Evolutionary conservation across 2,797 vertebrate species (phyloP).

Genomic region (Bradypodion ventrale): DNA sequence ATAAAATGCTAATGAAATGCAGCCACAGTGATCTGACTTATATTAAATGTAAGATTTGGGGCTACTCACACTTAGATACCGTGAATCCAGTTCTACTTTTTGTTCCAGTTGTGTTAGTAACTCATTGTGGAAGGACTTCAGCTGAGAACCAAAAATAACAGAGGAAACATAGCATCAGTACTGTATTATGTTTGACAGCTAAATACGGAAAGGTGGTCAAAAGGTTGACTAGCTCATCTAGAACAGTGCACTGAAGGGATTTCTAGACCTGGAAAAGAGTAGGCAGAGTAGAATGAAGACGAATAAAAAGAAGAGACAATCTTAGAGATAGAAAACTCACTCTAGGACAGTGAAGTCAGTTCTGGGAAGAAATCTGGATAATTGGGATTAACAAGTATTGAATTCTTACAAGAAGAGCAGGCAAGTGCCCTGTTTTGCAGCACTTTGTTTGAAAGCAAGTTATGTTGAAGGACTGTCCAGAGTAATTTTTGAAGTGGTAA

Average conservation of each 20-base stretch:
- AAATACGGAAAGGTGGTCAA: neutral
- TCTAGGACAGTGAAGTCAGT: neutral
- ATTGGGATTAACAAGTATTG: neutral
- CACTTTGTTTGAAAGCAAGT: neutral
- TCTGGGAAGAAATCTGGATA: neutral
- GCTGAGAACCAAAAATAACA: conserved; percentile 73
- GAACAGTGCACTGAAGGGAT: neutral
- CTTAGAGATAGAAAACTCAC: neutral
- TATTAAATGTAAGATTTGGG: neutral
- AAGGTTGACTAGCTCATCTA: neutral
- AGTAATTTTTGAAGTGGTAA: no score
- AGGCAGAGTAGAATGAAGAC: neutral
- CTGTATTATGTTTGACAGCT: neutral
- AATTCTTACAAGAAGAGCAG: neutral
- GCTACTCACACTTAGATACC: conserved; percentile 92
- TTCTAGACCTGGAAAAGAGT: neutral
- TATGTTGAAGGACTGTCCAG: neutral
- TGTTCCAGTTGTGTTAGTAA: conserved; percentile 95
- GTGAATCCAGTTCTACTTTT: conserved; percentile 95
- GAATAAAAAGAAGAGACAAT: neutral
- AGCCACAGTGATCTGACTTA: neutral
- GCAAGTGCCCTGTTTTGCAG: neutral
- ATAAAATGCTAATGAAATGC: neutral
- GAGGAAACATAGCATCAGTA: neutral
- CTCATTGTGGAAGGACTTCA: conserved; percentile 97